phyloP scores from a whole-genome alignment of 2,113 vertebrate genomes.

The Dasyurus viverrinus region DNA sequence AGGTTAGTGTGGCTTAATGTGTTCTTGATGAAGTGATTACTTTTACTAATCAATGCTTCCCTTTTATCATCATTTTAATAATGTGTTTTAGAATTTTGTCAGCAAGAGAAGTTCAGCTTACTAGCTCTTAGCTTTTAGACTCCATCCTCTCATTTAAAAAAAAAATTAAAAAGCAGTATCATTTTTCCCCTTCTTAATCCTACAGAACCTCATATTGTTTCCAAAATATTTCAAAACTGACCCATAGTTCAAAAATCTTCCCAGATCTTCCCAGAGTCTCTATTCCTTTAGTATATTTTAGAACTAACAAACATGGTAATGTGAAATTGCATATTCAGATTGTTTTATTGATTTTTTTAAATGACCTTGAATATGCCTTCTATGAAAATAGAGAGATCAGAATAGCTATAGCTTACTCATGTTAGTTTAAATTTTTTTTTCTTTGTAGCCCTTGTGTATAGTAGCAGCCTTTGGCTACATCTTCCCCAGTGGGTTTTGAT shows the following conservation, averaged over 20 bases:
- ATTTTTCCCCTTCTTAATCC: background rate
- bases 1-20: background rate
- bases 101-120: background rate
- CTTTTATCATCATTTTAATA: background rate
- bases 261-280: constrained; percentile 51
- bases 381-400: constrained; percentile 58
- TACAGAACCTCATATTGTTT: background rate
- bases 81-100: background rate
- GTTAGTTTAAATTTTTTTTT: background rate
- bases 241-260: background rate
- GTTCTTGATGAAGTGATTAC: background rate
- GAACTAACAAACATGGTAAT: constrained; percentile 65
- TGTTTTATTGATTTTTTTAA: constrained; percentile 72
- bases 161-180: background rate
- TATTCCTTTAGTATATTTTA: constrained; percentile 57
- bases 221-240: background rate
- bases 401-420: background rate
- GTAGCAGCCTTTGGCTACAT: background rate
- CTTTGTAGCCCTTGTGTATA: background rate
- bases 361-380: constrained; percentile 70
- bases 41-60: background rate
- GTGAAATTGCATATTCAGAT: constrained; percentile 73
- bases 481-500: background rate
- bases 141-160: background rate
- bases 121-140: background rate